These are phyloP conservation scores for Metellina segmentata DNA, from an alignment of 2,888 invertebrate species.

Conservation along the genomic window DNA sequence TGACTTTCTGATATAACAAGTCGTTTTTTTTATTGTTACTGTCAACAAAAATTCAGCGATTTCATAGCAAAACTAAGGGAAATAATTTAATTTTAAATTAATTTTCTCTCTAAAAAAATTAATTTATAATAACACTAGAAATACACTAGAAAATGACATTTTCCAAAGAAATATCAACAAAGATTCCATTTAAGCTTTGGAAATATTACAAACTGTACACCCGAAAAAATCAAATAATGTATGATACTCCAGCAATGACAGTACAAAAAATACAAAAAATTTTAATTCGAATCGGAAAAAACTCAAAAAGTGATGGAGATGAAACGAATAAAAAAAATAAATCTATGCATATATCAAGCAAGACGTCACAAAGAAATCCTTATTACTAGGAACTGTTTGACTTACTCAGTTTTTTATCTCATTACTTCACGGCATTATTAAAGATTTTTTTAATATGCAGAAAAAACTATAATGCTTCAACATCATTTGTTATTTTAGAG, in stretches of 20 bases:
- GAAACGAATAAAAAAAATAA: constrained; percentile 12
- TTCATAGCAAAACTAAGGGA: too few relatives aligned
- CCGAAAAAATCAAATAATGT: too few relatives aligned
- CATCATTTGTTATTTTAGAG: constrained; percentile 47
- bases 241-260: neutral
- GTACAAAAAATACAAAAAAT: neutral
- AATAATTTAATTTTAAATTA: too few relatives aligned
- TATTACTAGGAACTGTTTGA: constrained; percentile 34
- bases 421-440: constrained; percentile 29
- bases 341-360: neutral
- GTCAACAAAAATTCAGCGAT: too few relatives aligned
- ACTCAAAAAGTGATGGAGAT: neutral
- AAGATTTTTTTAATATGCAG: constrained; percentile 43
- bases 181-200: too few relatives aligned
- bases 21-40: too few relatives aligned
- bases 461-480: constrained; percentile 46
- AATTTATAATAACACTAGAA: too few relatives aligned
- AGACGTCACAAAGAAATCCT: constrained; percentile 16
- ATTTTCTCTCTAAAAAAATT: too few relatives aligned
- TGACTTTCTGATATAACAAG: too few relatives aligned
- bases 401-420: constrained; percentile 4
- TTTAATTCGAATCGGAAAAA: neutral
- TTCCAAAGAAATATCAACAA: too few relatives aligned
- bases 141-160: too few relatives aligned
- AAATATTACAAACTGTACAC: too few relatives aligned